Evolutionary conservation across 2,888 invertebrate genomes (phyloP).

Genomic region (Himalopsyche kuldschensis): DNA sequence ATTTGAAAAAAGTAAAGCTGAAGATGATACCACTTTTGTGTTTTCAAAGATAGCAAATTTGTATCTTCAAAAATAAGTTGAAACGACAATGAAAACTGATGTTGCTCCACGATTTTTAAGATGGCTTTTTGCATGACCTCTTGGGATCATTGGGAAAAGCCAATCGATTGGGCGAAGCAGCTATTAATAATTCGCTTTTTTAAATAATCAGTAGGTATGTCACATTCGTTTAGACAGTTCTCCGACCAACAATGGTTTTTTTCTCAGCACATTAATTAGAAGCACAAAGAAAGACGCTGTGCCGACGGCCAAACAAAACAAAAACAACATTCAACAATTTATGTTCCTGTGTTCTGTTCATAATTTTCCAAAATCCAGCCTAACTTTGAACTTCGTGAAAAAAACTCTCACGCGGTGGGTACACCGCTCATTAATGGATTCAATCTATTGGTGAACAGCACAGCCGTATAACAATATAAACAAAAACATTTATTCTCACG

Average conservation of each 20-base stretch:
- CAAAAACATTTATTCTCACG: background rate
- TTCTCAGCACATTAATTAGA: background rate
- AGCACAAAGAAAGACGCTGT: background rate
- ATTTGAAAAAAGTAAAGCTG: too few species aligned
- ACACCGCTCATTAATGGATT: background rate
- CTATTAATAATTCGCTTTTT: too few species aligned
- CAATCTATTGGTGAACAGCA: background rate
- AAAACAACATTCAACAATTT: background rate
- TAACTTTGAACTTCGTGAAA: background rate
- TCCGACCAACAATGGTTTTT: background rate
- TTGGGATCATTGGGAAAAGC: too few species aligned
- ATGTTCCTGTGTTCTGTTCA: background rate
- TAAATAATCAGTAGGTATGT: too few species aligned
- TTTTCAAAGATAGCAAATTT: too few species aligned
- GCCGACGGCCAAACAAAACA: background rate
- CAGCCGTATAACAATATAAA: background rate
- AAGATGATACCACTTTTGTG: too few species aligned
- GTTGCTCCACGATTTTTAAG: too few species aligned
- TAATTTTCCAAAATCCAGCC: background rate
- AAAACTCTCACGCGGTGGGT: background rate
- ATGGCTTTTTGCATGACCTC: too few species aligned
- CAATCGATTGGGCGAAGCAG: too few species aligned
- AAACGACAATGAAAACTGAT: too few species aligned
- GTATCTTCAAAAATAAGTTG: too few species aligned
- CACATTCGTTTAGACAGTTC: too few species aligned